Evolutionary conservation across 1,140 invertebrate genomes (phyloP), one percentile per base, ranked within the genome.

Genomic region (Drosophila elegans): DNA sequence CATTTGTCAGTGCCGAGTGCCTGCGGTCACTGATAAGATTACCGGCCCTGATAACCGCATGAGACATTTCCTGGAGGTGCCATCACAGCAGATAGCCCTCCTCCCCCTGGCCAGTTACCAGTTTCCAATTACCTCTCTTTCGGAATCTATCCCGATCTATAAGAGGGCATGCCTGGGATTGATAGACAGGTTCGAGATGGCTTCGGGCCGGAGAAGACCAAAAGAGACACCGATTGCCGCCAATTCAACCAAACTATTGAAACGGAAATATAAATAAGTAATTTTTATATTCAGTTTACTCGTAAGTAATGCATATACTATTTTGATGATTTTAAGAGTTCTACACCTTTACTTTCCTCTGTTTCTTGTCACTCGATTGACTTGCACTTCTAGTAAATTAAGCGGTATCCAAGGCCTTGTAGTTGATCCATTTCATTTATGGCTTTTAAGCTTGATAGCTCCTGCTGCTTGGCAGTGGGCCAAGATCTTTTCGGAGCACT

Each of bases 1-100:
- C 80, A 83, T 83, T 83, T 84, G 75, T 79, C 76, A 84, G 71
- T 60, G 57, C 52, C 63, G 67, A 83, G 80, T 75, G 80, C 68
- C 67, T 63, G 69, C 66, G 68, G 42, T 62, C 54, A 41, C 59
- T 72, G 80, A 83, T 83, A 83, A 83, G 80, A 83, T 83, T 75
- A 63, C 71, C 71, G 44, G 34, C 52, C 27, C 69, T 48, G 80
- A 83, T 83, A 83, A 55, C 63, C 57, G 41, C 54, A 25, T 45
- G 57, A 61, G 80, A 61, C 80, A 84, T 75, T 84, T 83, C 80
- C 80, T 80, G 76, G 42, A 63, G 71, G 68, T 68, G 61, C 55
- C 59, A 25, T 21, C 36, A 7, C 16, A 54, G 32, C 48, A 51
- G 74, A 74, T 55, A 55, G 34, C 36, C 48, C 36, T 36, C 42